Base-by-base conservation (phyloP, 2,113 vertebrate genomes). In the Rhipidura dahli region DNA sequence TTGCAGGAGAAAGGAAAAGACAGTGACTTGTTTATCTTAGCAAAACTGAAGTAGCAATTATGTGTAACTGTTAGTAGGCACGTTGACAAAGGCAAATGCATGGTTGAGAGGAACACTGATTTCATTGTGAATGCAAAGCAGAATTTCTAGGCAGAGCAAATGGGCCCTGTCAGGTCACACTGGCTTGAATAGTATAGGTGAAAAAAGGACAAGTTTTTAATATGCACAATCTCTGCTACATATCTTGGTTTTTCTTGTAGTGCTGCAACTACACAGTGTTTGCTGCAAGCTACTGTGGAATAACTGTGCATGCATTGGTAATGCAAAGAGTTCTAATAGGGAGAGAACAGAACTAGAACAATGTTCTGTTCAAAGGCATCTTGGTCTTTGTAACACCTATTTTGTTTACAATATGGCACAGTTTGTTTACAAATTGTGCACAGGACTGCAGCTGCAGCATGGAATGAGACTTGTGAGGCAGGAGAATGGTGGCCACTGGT, bases 31-130 rank as follows among this genome's bases (percentile, higher is more conserved):
- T 17, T 84, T 27, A 42, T 59, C 23, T 7, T 33, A 49, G 54
- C 27, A 28, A 40, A 87, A 68, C n/a, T 23, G 21, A 35, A 66
- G 39, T 23, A 60, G 53, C 23, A 30, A 1, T 87, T 75, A 12
- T 37, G 6, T 66, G 0, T 72, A 69, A 56, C 19, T 49, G 35
- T 50, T 18, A 60, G 6, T 45, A 42, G 61, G 24, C 39, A 56
- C 14, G 2, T 2, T 47, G 49, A 54, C 33, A 16, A 3, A 27
- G 26, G 49, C 39, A 83, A 5, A 30, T 0, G 0, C 13, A 13
- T 49, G 28, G 42, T 9, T 53, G 50, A 78, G 78, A 63, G 23
- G 42, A 65, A 7, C 15, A 4, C 3, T 64, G 44, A 33, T 70
- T 40, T 20, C 26, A 31, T 84, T 93, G 65, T 42, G 28, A 27